Base-by-base conservation (phyloP, 2,113 vertebrate genomes). In the Paradoxurus hermaphroditus region DNA sequence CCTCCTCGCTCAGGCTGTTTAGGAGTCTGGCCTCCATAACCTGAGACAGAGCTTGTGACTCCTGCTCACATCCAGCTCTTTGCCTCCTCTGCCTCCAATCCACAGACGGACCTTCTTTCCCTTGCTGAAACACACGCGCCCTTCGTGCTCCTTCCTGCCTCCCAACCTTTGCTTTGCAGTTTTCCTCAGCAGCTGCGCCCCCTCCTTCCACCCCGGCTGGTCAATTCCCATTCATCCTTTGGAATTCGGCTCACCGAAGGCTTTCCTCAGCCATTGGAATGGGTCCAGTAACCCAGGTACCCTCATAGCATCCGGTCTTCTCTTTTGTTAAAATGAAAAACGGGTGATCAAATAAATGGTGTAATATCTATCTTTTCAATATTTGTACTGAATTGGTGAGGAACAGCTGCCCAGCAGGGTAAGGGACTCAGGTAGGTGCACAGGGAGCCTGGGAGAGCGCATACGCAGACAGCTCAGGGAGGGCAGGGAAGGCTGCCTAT, bases 311-410 rank as follows among this genome's bases (percentile, higher is more conserved):
- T 49, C 46, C 21, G 5, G 14, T 34, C 9, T 88, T 59, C 34
- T 84, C 46, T 90, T 96, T 65, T 65, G 56, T 44, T 91, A 34
- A 44, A 83, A 72, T 82, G 25, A 88, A 96, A 93, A 94, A 34
- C 46, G 73, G 81, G 29, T 49, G 51, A 84, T 84, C n/a, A 81
- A 72, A 90, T 59, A 56, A 84, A 27, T n/a, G 44, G 39, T 56
- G 75, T 59, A 34, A 12, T 39, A 68, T 59, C 36, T 90, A 13
- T 39, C 63, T 81, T 91, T 94, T n/a, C 51, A n/a, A n/a, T n/a
- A n/a, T 9, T 72, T 46, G 18, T 34, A 21, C 1, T 34, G 63
- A 84, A 46, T 34, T 59, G 86, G 10, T 5, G 34, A 78, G 75
- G 56, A 73, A 27, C 56, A 62, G 44, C 68, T 3, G 29, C 10